Evolutionary conservation across 1,140 invertebrate genomes (phyloP).

Genomic region (Eriosoma lanigerum): DNA sequence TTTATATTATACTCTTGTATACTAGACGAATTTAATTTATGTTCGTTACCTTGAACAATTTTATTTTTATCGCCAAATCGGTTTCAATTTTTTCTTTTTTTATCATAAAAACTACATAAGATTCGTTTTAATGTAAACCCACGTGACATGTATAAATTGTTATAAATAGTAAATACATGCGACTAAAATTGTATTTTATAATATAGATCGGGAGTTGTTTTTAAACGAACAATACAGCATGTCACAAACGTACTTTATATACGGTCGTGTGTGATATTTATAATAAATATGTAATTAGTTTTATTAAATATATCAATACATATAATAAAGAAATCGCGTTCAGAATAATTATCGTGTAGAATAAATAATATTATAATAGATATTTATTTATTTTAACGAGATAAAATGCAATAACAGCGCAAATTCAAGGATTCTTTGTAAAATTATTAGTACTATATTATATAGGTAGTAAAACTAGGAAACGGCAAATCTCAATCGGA

Average conservation of each 20-base stretch:
- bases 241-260: constrained; percentile 9
- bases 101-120: background rate
- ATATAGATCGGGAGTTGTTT: background rate
- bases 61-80: constrained; percentile 31
- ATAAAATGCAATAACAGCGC: background rate
- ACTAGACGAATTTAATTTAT: constrained; percentile 17
- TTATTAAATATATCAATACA: background rate
- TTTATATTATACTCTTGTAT: background rate
- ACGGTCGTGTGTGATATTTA: background rate
- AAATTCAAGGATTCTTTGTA: constrained; percentile 16
- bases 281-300: background rate
- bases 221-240: constrained; percentile 10
- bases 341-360: background rate
- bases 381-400: background rate
- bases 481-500: background rate
- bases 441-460: too few species aligned
- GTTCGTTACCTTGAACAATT: constrained; percentile 31
- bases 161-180: background rate
- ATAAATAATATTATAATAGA: too few species aligned
- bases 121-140: background rate
- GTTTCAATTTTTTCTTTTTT: too few species aligned
- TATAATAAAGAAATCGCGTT: constrained; percentile 13
- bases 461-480: background rate
- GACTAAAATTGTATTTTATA: background rate
- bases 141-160: background rate